A percentile compares a stretch with the other conserved stretches of the same genome.
These are phyloP conservation scores for Chydorus sphaericus DNA, from an alignment of 2,888 invertebrate genomes.

Conservation along the genomic window DNA sequence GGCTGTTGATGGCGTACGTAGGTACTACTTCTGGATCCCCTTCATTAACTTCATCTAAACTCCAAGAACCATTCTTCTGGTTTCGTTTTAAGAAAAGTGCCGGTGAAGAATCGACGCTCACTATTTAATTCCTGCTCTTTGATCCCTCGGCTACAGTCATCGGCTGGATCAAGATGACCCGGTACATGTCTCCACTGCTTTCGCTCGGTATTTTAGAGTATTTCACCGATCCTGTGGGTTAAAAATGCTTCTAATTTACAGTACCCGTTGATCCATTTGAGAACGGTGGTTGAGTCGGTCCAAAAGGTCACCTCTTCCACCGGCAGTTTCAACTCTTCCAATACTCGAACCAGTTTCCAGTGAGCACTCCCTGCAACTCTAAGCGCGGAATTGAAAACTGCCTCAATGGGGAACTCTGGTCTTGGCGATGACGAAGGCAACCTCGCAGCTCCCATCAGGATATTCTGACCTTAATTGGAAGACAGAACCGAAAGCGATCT, in stretches of 20 bases:
- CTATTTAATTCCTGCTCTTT: too few relatives aligned
- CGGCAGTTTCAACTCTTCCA: background rate
- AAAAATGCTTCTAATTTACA: background rate
- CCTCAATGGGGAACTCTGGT: background rate
- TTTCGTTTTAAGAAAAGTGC: too few relatives aligned
- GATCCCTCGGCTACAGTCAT: slow-evolving; percentile 4
- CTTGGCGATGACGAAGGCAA: background rate
- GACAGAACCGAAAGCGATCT: background rate
- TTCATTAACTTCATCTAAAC: too few relatives aligned
- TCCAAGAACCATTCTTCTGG: too few relatives aligned
- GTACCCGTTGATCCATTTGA: background rate
- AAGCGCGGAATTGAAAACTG: background rate
- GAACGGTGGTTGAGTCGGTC: slow-evolving; percentile 6
- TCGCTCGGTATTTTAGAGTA: background rate
- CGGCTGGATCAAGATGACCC: background rate
- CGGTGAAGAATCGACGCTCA: too few relatives aligned
- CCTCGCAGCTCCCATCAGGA: background rate
- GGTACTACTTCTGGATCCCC: too few relatives aligned
- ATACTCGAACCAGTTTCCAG: too few relatives aligned
- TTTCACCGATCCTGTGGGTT: background rate
- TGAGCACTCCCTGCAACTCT: too few relatives aligned
- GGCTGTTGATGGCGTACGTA: too few relatives aligned
- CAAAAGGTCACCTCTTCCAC: background rate
- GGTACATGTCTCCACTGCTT: background rate
- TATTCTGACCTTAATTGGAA: background rate